These are phyloP conservation scores for Antennarius striatus DNA, from an alignment of 2,113 vertebrate species.

Conservation along the genomic window DNA sequence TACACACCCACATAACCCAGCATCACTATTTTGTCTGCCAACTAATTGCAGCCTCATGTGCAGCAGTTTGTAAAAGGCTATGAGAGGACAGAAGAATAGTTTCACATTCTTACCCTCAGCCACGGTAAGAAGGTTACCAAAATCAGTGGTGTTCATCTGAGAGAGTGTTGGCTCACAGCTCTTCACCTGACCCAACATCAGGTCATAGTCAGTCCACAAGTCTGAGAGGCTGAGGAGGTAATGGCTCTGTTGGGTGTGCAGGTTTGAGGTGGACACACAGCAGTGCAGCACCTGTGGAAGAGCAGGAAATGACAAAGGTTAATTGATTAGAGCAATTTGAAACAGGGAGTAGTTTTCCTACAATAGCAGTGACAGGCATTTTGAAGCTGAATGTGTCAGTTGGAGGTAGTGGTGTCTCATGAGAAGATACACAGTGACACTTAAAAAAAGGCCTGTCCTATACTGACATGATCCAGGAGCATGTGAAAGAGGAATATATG, in stretches of 20 bases:
- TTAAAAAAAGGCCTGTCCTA: constrained; percentile 16
- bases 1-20: too few relatives aligned
- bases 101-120: constrained; percentile 85
- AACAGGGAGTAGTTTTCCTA: not conserved
- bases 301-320: not conserved
- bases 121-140: constrained; percentile 92
- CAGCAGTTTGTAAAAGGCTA: constrained; percentile 4
- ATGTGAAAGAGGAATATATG: constrained; percentile 51
- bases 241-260: constrained; percentile 92
- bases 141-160: constrained; percentile 77
- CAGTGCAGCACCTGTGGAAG: constrained; percentile 89
- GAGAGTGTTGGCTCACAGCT: constrained; percentile 83
- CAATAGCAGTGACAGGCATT: not conserved
- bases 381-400: constrained; percentile 12
- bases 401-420: not conserved
- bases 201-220: constrained; percentile 89
- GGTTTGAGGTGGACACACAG: constrained; percentile 91
- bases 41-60: not conserved
- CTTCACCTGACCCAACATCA: constrained; percentile 87
- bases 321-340: constrained; percentile 11
- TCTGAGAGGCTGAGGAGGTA: constrained; percentile 92
- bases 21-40: constrained; percentile 1
- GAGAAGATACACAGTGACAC: constrained; percentile 26
- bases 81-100: not conserved
- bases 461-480: constrained; percentile 35